phyloP scores from a whole-genome alignment of 2,888 invertebrate genomes.

The Crematogaster levior region DNA sequence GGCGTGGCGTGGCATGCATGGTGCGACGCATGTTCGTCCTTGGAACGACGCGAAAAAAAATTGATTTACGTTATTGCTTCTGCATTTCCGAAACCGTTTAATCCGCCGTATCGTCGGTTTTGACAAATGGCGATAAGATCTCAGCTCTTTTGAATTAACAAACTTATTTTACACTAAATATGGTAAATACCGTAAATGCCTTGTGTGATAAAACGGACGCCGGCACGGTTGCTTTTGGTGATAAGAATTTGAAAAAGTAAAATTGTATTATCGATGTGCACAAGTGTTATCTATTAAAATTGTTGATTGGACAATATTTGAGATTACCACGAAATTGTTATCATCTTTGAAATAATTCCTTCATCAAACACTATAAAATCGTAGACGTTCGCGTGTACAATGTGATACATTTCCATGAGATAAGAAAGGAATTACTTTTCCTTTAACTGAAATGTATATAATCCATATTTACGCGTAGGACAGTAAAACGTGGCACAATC shows the following conservation, averaged over 20 bases:
- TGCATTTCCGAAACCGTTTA: constrained; percentile 44
- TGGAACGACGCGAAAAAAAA: constrained; percentile 47
- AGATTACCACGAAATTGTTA: background rate
- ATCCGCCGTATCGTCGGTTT: constrained; percentile 13
- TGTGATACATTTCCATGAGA: constrained; percentile 1
- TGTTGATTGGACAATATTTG: background rate
- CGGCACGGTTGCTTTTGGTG: background rate
- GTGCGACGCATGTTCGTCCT: constrained; percentile 23
- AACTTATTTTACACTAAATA: background rate
- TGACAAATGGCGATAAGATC: constrained; percentile 3
- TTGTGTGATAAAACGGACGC: background rate
- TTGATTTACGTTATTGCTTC: constrained; percentile 63
- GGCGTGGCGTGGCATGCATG: background rate
- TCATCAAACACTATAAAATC: background rate
- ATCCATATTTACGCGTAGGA: constrained; percentile 58
- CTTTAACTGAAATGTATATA: constrained; percentile 57
- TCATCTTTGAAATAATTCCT: background rate
- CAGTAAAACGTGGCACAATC: constrained; percentile 73
- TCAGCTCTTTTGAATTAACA: background rate
- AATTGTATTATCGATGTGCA: background rate
- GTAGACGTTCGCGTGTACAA: background rate
- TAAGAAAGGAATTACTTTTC: constrained; percentile 39
- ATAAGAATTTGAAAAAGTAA: background rate
- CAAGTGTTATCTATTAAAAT: background rate
- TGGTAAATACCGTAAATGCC: too few relatives aligned